Evolutionary conservation across 2,888 invertebrate genomes (phyloP).

Genomic region (Euzophera pinguis): DNA sequence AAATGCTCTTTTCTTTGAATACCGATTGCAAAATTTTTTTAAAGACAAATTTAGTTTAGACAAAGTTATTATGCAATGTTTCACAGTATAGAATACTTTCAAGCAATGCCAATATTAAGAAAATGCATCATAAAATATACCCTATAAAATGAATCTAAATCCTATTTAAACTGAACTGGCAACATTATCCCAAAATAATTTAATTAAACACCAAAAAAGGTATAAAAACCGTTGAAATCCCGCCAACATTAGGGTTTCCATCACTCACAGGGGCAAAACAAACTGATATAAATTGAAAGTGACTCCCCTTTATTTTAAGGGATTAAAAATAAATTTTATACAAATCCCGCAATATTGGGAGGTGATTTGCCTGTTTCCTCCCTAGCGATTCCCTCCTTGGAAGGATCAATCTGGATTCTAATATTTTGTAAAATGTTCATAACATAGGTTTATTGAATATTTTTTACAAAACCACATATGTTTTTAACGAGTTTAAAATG

Average conservation of each 20-base stretch:
- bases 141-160: neutral
- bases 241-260: slow-evolving; percentile 7
- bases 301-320: slow-evolving; percentile 28
- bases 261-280: slow-evolving; percentile 13
- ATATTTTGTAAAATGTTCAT: slow-evolving; percentile 40
- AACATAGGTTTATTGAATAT: slow-evolving; percentile 15
- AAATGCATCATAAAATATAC: neutral
- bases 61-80: no score
- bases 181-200: slow-evolving; percentile 5
- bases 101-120: no score
- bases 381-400: slow-evolving; percentile 23
- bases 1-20: no score
- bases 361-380: slow-evolving; percentile 55
- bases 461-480: neutral
- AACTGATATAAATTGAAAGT: slow-evolving; percentile 42
- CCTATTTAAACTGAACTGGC: neutral
- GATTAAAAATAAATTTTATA: slow-evolving; percentile 57
- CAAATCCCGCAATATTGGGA: slow-evolving; percentile 53
- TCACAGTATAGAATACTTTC: no score
- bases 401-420: slow-evolving; percentile 46
- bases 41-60: no score
- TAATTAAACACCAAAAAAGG: slow-evolving; percentile 3
- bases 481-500: no score
- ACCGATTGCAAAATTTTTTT: no score
- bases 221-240: neutral